Conservation (phyloP, 2,797 vertebrate genomes). For the Gymnothorax reevesii region DNA sequence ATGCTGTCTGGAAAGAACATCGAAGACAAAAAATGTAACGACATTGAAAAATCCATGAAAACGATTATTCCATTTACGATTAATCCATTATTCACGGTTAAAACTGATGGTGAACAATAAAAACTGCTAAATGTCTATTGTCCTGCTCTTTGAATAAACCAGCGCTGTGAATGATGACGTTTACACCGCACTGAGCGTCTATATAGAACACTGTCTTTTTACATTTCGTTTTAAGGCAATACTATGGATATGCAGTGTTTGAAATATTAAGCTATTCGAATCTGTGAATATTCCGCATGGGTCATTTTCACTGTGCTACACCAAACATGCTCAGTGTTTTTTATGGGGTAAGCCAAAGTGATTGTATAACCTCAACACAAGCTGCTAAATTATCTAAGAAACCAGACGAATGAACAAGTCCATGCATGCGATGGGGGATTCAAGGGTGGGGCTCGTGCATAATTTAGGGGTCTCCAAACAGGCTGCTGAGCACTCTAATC, state of each 20-base stretch:
- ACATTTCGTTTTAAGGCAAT: slow-evolving; percentile 65
- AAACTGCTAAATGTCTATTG: slow-evolving; percentile 53
- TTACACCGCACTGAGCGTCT: slow-evolving; percentile 62
- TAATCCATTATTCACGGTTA: not conserved
- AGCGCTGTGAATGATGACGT: slow-evolving; percentile 49
- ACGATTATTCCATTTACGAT: no score
- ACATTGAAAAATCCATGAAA: not conserved
- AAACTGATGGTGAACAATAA: slow-evolving; percentile 29
- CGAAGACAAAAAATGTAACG: not conserved
- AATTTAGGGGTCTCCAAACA: not conserved
- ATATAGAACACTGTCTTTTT: slow-evolving; percentile 53
- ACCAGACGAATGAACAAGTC: not conserved
- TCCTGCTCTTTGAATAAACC: slow-evolving; percentile 53
- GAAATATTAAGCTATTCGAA: slow-evolving; percentile 60
- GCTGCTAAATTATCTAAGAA: not conserved
- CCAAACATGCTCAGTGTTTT: slow-evolving; percentile 39
- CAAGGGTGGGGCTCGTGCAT: not conserved
- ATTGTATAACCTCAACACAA: not conserved
- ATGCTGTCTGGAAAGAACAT: not conserved
- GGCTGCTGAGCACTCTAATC: not conserved
- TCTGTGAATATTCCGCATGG: slow-evolving; percentile 42
- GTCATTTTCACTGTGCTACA: slow-evolving; percentile 41
- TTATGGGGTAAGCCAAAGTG: not conserved
- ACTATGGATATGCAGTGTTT: slow-evolving; percentile 53
- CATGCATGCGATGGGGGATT: not conserved